Evolutionary conservation across 64 coral and sea anemone species (phyloP).

Genomic region (Orbicella faveolata): DNA sequence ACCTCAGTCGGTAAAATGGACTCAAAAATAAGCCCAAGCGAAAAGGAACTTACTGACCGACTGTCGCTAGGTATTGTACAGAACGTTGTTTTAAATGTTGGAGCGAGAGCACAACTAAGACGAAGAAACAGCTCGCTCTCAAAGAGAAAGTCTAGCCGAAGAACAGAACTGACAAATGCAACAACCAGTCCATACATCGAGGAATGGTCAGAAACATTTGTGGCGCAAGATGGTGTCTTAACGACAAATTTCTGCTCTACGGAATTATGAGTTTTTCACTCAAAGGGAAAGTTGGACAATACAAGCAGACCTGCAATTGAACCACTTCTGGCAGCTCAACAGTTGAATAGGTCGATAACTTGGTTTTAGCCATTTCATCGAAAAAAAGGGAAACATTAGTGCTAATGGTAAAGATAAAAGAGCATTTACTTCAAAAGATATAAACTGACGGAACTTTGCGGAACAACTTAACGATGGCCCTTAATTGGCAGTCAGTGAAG

Average conservation of each 20-base stretch:
- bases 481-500: too few relatives aligned
- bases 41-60: neutral
- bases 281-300: too few relatives aligned
- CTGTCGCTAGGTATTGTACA: neutral
- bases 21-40: neutral
- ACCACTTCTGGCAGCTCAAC: too few relatives aligned
- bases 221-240: slow-evolving; percentile 34
- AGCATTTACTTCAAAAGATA: too few relatives aligned
- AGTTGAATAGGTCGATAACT: too few relatives aligned
- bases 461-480: too few relatives aligned
- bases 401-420: too few relatives aligned
- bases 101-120: neutral
- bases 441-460: too few relatives aligned
- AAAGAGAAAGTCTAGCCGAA: neutral
- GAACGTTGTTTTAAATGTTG: neutral
- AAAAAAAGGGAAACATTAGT: too few relatives aligned
- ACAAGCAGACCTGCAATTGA: too few relatives aligned
- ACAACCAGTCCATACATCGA: neutral
- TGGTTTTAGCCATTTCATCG: too few relatives aligned
- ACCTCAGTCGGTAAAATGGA: neutral
- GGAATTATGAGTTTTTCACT: slow-evolving; percentile 6
- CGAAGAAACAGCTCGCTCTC: slow-evolving; percentile 12
- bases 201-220: slow-evolving; percentile 38
- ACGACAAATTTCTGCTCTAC: slow-evolving; percentile 39
- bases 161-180: neutral